These are phyloP conservation scores for Phortica okadai DNA, from an alignment of 2,888 invertebrate species.

Conservation along the genomic window DNA sequence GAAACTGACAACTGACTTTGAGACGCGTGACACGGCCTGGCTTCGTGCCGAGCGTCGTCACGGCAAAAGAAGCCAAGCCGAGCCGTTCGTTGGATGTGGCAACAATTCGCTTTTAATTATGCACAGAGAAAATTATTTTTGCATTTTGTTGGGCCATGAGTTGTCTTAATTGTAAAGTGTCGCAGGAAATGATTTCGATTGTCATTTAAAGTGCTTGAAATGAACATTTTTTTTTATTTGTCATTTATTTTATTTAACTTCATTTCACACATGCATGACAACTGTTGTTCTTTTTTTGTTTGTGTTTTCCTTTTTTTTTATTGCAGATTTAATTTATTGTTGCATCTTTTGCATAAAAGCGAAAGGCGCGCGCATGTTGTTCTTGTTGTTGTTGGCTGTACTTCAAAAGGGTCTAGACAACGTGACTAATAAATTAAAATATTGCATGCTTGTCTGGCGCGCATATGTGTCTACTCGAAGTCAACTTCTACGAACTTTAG, in stretches of 20 bases:
- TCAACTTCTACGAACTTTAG: background rate
- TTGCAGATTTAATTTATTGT: background rate
- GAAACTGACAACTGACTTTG: constrained; percentile 1
- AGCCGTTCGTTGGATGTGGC: background rate
- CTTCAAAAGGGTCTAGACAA: constrained; percentile 69
- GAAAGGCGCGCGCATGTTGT: constrained; percentile 37
- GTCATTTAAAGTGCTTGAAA: background rate
- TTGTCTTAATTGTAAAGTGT: constrained; percentile 12
- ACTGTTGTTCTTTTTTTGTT: background rate
- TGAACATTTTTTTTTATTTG: background rate
- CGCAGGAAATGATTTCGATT: constrained; percentile 5
- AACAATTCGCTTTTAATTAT: background rate
- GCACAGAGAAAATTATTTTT: background rate
- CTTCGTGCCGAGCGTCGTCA: background rate
- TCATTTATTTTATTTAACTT: constrained; percentile 4
- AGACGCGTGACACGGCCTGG: background rate
- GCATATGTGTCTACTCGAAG: background rate
- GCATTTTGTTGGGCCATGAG: background rate
- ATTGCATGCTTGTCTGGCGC: constrained; percentile 59
- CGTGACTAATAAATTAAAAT: constrained; percentile 71
- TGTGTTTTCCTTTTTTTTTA: background rate
- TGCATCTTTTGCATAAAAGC: constrained; percentile 8
- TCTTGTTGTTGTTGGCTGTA: constrained; percentile 46
- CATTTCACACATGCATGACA: background rate
- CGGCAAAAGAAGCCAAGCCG: background rate